A percentile compares a stretch with the other conserved stretches of the same genome.
Conservation (phyloP, 2,888 invertebrate genomes). For the Thumatha senex region DNA sequence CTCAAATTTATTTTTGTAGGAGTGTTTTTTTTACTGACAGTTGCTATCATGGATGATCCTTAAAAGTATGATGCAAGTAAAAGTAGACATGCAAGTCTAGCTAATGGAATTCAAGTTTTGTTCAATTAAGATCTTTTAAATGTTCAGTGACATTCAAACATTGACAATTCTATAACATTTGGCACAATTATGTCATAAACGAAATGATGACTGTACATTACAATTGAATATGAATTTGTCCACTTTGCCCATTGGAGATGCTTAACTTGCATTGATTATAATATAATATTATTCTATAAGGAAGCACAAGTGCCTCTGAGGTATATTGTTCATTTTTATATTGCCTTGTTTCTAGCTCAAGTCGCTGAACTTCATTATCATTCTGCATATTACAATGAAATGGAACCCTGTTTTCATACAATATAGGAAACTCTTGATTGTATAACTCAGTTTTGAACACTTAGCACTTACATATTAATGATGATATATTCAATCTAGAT, state of each 20-base stretch:
- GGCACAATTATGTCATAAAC: constrained; percentile 62
- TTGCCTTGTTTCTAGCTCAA: constrained; percentile 56
- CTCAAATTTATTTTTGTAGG: constrained; percentile 34
- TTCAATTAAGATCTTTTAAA: constrained; percentile 15
- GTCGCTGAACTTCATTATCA: constrained; percentile 46
- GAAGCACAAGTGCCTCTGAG: constrained; percentile 75
- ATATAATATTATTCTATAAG: constrained; percentile 55
- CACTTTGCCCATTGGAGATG: constrained; percentile 51
- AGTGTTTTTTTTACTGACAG: constrained; percentile 20
- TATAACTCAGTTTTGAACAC: constrained; percentile 57
- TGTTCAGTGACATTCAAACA: constrained; percentile 17
- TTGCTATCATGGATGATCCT: constrained; percentile 19
- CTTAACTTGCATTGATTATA: constrained; percentile 50
- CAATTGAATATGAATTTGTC: constrained; percentile 33
- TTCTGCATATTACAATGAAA: constrained; percentile 50
- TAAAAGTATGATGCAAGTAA: constrained; percentile 10
- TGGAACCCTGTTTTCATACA: constrained; percentile 43
- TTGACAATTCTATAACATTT: constrained; percentile 51
- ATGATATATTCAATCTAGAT: constrained; percentile 61
- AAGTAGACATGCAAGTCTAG: constrained; percentile 34
- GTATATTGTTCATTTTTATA: constrained; percentile 64
- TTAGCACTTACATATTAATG: constrained; percentile 55
- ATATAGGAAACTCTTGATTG: constrained; percentile 43
- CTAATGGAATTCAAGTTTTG: constrained; percentile 32
- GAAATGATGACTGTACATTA: constrained; percentile 47